Evolutionary conservation across 2,888 invertebrate species (phyloP).

Genomic region (Microlaimidae sp.): DNA sequence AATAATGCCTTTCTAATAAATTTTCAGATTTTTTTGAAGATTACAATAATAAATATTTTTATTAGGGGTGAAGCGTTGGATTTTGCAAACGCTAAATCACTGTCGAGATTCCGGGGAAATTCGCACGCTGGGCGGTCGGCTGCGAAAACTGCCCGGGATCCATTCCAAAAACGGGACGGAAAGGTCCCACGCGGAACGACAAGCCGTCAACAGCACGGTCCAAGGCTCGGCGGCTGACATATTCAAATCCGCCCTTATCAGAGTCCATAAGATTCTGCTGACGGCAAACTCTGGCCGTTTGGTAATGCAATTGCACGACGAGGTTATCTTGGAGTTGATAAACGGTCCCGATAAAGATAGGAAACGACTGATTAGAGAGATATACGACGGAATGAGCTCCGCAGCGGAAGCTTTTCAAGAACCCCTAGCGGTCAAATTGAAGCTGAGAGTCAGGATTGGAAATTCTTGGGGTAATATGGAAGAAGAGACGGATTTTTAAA

Average conservation of each 20-base stretch:
- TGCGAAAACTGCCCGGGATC: slow-evolving; percentile 52
- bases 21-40: no score
- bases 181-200: slow-evolving; percentile 69
- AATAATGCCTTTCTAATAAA: no score
- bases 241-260: slow-evolving; percentile 69
- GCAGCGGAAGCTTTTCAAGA: no score
- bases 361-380: no score
- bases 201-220: slow-evolving; percentile 81
- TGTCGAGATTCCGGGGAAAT: slow-evolving; percentile 59
- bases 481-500: no score
- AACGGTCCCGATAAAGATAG: no score
- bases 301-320: slow-evolving; percentile 84
- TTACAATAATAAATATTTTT: slow-evolving; percentile 6
- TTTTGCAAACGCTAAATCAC: slow-evolving; percentile 46
- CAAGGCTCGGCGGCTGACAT: slow-evolving; percentile 95
- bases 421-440: no score
- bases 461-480: no score
- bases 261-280: neutral
- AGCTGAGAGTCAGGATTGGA: no score
- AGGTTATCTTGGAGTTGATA: slow-evolving; percentile 87
- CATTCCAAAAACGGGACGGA: slow-evolving; percentile 42
- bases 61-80: slow-evolving; percentile 49
- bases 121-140: slow-evolving; percentile 60
- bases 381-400: no score
- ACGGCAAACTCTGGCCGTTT: slow-evolving; percentile 37